Evolutionary conservation across 2,113 vertebrate genomes (phyloP), one percentile per base, ranked within the genome.

Genomic region (Oriolus oriolus): DNA sequence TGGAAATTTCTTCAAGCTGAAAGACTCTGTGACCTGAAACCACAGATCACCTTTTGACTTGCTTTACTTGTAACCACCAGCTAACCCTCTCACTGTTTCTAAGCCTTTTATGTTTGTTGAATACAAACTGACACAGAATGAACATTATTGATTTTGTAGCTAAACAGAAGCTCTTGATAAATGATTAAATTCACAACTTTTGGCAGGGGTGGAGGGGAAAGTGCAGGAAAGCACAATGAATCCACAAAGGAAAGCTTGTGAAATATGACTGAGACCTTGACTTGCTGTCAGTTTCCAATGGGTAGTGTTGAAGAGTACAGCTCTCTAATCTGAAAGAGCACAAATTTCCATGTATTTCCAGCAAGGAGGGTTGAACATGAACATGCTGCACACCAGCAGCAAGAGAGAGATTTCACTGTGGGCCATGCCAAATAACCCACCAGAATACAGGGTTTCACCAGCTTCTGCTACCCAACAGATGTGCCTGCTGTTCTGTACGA

Each of bases 401-500:
- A 89, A 70, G 16, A 75, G 13, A 24, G 33, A 78, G 33, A 82
- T 86, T 85, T 68, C 49, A 61, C 41, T 24, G 15, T 49, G 16
- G 28, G 35, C 31, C n/a, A 60, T 7, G 30, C 11, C n/a, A 82
- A 52, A 37, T 18, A 68, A 60, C 26, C 3, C 4, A 71, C 6
- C 20, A 64, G 47, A 57, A 61, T 2, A 39, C 7, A n/a, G 0
- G 0, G 57, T 53, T 80, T 76, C 66, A 88, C 24, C 45, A 50
- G 26, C 1, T 21, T 82, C 27, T 60, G 41, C 10, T 31, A 89
- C 19, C 30, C 44, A 89, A 27, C 7, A 42, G 23, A 83, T 24
- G 28, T 2, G 1, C 44, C 33, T 59, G 50, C 16, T 76, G 10
- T 28, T 93, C 45, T 69, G 4, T 70, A 50, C 0, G 0, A 45